Evolutionary conservation across 2,797 vertebrate species (phyloP), one percentile per base, ranked within the genome.

Genomic region (Knipowitschia caucasica): DNA sequence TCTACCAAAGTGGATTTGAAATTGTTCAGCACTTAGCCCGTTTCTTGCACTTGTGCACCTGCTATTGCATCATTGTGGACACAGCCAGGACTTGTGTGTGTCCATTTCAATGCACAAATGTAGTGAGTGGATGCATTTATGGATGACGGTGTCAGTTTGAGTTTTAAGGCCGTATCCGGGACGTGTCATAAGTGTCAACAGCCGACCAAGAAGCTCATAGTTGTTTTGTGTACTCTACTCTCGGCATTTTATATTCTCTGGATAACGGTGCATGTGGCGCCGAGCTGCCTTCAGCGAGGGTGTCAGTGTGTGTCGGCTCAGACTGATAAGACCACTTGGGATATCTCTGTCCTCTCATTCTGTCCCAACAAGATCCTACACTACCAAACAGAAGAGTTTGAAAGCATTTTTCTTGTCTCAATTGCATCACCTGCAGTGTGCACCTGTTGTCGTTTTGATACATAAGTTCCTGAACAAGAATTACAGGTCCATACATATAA

Each of bases 291-390:
- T 6, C 39, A 61, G 56, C 23, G 44, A 50, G 53, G 60, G 55
- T 74, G 72, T 57, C 56, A 43, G 50, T 50, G 56, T 69, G 58
- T 68, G 31, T 71, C 60, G 54, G 47, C 46, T 30, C 45, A 40
- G 56, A 34, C 63, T 65, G 67, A 77, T 75, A 66, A 69, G 74
- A 65, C 62, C 75, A 79, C 53, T 31, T 53, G 69, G 72, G 62
- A 76, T 69, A 73, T 67, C 39, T 69, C 50, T 34, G 33, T 72
- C 58, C 67, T 68, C 24, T 53, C 56, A 54, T 46, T 62, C 52
- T 66, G 71, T 67, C 55, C 50, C 66, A 53, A 60, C 57, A 54
- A 77, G 52, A 53, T 53, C 51, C 34, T 72, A 56, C n/a, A n/a
- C 47, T 56, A 56, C 72, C 62, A 61, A 64, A 30, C 77, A 77